Percentiles rank a stretch among this genome's conserved stretches.
phyloP scores from a whole-genome alignment of 2,888 invertebrate species.

The Oscheius sp. region DNA sequence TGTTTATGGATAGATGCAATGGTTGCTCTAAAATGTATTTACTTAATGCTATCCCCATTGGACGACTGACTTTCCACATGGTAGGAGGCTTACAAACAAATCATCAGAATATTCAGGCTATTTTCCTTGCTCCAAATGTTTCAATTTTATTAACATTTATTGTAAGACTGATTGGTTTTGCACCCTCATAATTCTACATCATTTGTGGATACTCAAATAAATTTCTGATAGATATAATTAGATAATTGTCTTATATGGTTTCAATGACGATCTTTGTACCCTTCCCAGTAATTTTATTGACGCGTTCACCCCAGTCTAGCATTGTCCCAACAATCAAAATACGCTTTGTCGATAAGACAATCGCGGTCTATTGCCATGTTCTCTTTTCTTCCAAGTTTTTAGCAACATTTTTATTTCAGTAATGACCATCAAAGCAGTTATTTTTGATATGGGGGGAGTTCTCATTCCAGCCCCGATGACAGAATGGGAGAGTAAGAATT shows the following conservation, averaged over 20 bases:
- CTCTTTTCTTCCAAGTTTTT: too few relatives aligned
- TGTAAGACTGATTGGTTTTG: background rate
- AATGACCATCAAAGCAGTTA: conserved; percentile 72
- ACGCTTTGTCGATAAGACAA: conserved; percentile 18
- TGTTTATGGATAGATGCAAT: conserved; percentile 34
- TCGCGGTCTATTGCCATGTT: too few relatives aligned
- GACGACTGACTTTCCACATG: conserved; percentile 10
- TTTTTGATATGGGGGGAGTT: conserved; percentile 77
- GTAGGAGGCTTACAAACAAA: background rate
- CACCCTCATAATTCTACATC: background rate
- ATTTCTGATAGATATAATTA: too few relatives aligned
- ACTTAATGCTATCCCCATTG: conserved; percentile 26
- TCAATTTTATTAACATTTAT: conserved; percentile 12
- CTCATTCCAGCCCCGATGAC: conserved; percentile 74
- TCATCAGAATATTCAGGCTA: conserved; percentile 10
- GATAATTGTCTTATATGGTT: too few relatives aligned
- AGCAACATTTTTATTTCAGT: too few relatives aligned
- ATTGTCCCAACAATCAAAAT: conserved; percentile 20
- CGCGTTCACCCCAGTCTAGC: background rate
- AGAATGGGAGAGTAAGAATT: conserved; percentile 66
- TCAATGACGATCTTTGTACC: too few relatives aligned
- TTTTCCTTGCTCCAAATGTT: conserved; percentile 25
- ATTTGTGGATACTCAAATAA: too few relatives aligned
- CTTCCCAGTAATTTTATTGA: too few relatives aligned
- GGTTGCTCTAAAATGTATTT: conserved; percentile 25